Percentiles rank a stretch among this genome's conserved stretches.
Conservation (phyloP, 1,140 invertebrate species). For the Artemia franciscana region DNA sequence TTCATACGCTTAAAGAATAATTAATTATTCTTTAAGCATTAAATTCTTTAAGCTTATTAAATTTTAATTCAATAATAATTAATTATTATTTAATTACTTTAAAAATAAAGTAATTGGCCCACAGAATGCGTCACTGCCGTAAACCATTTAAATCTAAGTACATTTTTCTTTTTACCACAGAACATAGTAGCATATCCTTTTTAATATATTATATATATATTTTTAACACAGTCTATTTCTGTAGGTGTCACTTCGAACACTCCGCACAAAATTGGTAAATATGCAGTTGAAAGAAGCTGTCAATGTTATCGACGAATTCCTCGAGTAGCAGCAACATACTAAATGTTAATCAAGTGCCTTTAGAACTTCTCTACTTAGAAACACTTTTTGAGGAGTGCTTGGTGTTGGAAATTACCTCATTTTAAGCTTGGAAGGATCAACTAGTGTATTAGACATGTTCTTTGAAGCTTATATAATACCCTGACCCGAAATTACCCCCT, state of each 20-base stretch:
- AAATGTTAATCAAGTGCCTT: no score
- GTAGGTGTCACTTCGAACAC: neutral
- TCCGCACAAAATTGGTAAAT: neutral
- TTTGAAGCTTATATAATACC: no score
- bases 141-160: neutral
- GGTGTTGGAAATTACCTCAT: no score
- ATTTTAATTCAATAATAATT: neutral
- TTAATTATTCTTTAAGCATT: no score
- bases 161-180: neutral
- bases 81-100: neutral
- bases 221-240: neutral
- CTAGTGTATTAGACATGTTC: no score
- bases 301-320: neutral
- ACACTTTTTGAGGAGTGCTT: no score
- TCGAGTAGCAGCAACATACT: no score
- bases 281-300: neutral
- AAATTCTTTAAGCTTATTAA: no score
- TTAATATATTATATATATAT: neutral
- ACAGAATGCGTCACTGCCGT: neutral
- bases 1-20: no score
- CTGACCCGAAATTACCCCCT: no score
- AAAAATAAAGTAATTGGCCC: neutral
- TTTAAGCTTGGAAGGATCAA: no score
- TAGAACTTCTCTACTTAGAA: no score
- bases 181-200: neutral